Percentiles rank a stretch among this genome's conserved stretches.
phyloP scores from a whole-genome alignment of 2,113 vertebrate genomes.

The Menidia beryllina region DNA sequence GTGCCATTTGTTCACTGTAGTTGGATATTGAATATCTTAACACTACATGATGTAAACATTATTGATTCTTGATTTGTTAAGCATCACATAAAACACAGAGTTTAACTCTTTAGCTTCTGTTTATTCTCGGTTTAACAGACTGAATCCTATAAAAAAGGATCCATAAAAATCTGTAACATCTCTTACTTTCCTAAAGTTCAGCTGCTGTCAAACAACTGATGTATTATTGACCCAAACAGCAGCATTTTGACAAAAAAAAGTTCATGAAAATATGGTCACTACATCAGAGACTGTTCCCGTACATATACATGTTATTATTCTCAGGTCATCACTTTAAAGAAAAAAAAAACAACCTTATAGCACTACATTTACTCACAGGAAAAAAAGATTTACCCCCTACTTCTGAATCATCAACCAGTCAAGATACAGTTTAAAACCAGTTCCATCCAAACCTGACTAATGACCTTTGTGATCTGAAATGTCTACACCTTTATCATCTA shows the following conservation, averaged over 20 bases:
- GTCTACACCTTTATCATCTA: not conserved
- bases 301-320: not conserved
- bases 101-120: no score
- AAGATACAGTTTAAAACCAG: not conserved
- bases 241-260: not conserved
- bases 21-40: slow-evolving; percentile 5
- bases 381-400: not conserved
- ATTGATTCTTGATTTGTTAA: not conserved
- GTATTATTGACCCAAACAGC: not conserved
- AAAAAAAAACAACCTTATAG: no score
- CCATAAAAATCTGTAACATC: not conserved
- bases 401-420: not conserved
- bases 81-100: no score
- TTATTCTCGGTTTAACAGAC: no score
- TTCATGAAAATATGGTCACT: not conserved
- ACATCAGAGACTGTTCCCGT: not conserved
- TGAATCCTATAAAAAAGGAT: no score
- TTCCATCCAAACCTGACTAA: not conserved
- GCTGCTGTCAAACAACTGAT: not conserved
- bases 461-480: not conserved
- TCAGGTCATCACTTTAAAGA: not conserved
- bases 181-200: not conserved
- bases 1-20: not conserved
- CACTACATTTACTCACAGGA: no score
- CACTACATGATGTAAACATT: slow-evolving; percentile 8